phyloP scores from a whole-genome alignment of 1,140 invertebrate species.

The Aphis craccivora region DNA sequence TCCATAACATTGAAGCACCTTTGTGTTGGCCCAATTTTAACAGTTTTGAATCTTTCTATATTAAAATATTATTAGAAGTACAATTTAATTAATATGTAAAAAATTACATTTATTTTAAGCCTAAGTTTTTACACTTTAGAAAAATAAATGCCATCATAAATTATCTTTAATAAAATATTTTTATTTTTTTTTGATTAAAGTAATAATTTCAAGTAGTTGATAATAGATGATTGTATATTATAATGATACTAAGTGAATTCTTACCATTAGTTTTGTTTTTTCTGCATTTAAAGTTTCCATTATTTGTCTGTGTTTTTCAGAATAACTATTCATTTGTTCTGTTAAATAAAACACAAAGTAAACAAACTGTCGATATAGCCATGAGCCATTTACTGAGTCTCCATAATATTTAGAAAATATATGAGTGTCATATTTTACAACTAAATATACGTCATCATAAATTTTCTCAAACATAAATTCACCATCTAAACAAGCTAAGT shows the following conservation, averaged over 20 bases:
- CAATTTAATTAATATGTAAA: not conserved
- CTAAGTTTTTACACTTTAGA: not conserved
- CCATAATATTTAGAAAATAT: not conserved
- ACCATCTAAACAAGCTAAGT: constrained; percentile 65
- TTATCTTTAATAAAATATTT: not conserved
- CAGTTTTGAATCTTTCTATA: not conserved
- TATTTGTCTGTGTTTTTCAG: not conserved
- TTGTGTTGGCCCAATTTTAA: not conserved
- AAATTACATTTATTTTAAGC: not conserved
- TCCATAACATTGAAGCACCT: not conserved
- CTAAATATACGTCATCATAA: constrained; percentile 28
- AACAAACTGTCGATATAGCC: not conserved
- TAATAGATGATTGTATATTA: not conserved
- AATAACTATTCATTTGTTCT: constrained; percentile 24
- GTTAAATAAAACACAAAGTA: not conserved
- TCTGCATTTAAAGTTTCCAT: not conserved
- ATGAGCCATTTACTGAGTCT: not conserved
- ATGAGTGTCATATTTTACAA: not conserved
- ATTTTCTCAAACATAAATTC: constrained; percentile 46
- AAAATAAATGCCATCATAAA: not conserved
- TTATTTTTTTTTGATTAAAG: not conserved
- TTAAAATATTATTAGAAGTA: not conserved
- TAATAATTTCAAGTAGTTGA: not conserved
- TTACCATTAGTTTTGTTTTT: constrained; percentile 23
- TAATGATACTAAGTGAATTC: not conserved